Evolutionary conservation across 2,797 vertebrate species (phyloP).

Genomic region (Acipenser ruthenus): DNA sequence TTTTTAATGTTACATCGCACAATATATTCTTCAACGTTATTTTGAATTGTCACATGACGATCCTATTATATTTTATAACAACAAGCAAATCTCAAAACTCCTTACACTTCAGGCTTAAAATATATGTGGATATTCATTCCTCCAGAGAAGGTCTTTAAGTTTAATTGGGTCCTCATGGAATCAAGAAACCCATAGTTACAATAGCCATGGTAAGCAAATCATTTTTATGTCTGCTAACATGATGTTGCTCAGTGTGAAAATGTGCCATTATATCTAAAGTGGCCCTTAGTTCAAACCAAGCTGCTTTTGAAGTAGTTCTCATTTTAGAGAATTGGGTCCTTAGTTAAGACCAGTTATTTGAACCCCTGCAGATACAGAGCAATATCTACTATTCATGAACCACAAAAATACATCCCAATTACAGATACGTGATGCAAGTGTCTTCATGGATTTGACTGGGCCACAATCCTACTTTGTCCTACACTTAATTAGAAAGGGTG

Average conservation of each 20-base stretch:
- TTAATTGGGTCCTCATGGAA: conserved; percentile 61
- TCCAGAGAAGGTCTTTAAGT: conserved; percentile 48
- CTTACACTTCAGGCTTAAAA: conserved; percentile 36
- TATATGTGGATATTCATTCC: conserved; percentile 39
- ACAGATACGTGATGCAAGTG: no score
- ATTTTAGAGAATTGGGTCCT: conserved; percentile 1
- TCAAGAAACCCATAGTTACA: conserved; percentile 42
- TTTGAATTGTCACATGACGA: no score
- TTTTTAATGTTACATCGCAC: no score
- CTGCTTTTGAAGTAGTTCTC: conserved; percentile 17
- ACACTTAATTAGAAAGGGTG: no score
- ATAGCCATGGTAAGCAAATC: conserved; percentile 29
- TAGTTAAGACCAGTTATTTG: conserved; percentile 11
- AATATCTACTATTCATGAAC: conserved; percentile 29
- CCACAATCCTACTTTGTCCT: no score
- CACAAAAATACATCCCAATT: conserved; percentile 27
- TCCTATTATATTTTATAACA: no score
- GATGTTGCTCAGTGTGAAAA: conserved; percentile 23
- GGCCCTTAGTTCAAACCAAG: conserved; percentile 18
- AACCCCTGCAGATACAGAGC: conserved; percentile 23
- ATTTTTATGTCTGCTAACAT: conserved; percentile 22
- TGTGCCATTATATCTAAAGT: conserved; percentile 27
- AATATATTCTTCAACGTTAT: no score
- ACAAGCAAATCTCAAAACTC: conserved; percentile 31
- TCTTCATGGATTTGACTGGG: no score